Percentiles rank a stretch among this genome's conserved stretches.
Conservation (phyloP, 2,797 vertebrate species). For the Cossypha niveicapilla region DNA sequence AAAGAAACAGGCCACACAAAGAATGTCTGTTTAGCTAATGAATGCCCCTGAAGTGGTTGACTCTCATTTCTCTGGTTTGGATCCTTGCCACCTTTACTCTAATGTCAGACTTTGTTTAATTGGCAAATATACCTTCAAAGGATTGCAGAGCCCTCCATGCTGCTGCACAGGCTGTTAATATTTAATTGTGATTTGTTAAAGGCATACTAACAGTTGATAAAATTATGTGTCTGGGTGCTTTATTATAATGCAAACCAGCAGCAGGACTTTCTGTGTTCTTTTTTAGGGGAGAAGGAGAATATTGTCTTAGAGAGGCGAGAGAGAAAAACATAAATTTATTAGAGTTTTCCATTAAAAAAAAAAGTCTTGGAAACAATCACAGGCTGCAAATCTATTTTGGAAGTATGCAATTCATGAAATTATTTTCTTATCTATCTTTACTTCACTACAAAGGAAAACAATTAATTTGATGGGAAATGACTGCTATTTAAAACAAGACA, state of each 20-base stretch:
- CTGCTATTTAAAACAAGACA: neutral
- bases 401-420: neutral
- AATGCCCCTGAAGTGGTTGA: constrained; percentile 78
- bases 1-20: constrained; percentile 78
- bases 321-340: neutral
- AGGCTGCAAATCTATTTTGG: neutral
- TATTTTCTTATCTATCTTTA: neutral
- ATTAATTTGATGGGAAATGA: neutral
- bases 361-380: neutral
- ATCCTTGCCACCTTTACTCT: constrained; percentile 78
- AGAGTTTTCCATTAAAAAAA: neutral
- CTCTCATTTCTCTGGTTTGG: constrained; percentile 82
- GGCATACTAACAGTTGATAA: constrained; percentile 73
- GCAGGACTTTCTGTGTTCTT: constrained; percentile 23
- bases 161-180: constrained; percentile 74
- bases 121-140: constrained; percentile 82
- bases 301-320: neutral
- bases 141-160: constrained; percentile 62
- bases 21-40: constrained; percentile 82
- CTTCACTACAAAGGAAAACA: neutral
- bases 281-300: neutral
- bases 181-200: constrained; percentile 79
- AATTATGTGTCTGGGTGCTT: constrained; percentile 63
- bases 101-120: constrained; percentile 81
- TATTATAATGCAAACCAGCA: constrained; percentile 66